These are phyloP conservation scores for Macroramphosus scolopax DNA, from an alignment of 2,797 vertebrate species.

Conservation along the genomic window DNA sequence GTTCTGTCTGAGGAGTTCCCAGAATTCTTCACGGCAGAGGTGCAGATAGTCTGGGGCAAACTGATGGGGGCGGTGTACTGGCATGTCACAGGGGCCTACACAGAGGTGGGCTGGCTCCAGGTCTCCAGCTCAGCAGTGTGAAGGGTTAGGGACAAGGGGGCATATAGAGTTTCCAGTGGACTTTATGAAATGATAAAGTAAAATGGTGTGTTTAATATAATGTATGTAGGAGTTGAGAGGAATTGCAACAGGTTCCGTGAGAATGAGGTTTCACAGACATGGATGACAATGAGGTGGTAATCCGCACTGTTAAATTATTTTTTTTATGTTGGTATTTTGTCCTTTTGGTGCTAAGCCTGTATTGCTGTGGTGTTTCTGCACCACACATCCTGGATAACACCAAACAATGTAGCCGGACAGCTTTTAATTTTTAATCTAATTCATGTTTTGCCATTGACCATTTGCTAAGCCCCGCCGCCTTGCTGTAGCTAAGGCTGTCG, in stretches of 20 bases:
- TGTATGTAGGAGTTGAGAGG: slow-evolving; percentile 3
- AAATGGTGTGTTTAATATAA: slow-evolving; percentile 15
- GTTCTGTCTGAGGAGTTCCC: slow-evolving; percentile 89
- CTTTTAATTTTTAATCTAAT: too few species aligned
- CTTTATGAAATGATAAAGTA: slow-evolving; percentile 10
- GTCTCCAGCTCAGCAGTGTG: slow-evolving; percentile 85
- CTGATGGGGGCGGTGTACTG: slow-evolving; percentile 88
- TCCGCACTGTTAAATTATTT: slow-evolving; percentile 27
- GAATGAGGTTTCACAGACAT: slow-evolving; percentile 46
- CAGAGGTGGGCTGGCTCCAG: slow-evolving; percentile 94
- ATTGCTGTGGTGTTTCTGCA: slow-evolving; percentile 25
- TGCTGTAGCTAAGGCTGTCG: slow-evolving; percentile 11
- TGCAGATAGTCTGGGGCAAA: slow-evolving; percentile 91
- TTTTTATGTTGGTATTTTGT: slow-evolving; percentile 35
- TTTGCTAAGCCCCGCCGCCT: neutral
- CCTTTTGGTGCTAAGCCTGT: slow-evolving; percentile 53
- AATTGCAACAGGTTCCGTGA: slow-evolving; percentile 8
- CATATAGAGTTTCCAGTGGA: slow-evolving; percentile 29
- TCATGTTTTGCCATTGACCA: too few species aligned
- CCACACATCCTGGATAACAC: slow-evolving; percentile 13
- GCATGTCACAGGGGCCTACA: slow-evolving; percentile 91
- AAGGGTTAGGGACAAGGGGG: slow-evolving; percentile 38
- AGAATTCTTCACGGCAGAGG: slow-evolving; percentile 87
- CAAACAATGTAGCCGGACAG: slow-evolving; percentile 42
- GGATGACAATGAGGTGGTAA: slow-evolving; percentile 48